Evolutionary conservation across 2,113 vertebrate species (phyloP), one percentile per base, ranked within the genome.

Genomic region (Morone chrysops): DNA sequence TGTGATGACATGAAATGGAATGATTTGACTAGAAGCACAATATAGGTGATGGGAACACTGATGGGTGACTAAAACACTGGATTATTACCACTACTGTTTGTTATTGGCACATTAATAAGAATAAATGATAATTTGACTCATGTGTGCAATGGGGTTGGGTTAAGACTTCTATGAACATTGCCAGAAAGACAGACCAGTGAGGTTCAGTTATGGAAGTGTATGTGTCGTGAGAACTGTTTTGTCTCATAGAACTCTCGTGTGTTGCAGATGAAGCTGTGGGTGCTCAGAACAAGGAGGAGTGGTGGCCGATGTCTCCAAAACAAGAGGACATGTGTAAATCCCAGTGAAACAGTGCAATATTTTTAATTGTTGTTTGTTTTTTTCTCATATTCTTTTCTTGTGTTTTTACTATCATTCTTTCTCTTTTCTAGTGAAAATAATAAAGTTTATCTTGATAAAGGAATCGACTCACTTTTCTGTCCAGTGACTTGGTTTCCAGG

Each of bases 321-420:
- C 54, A 87, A 13, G 85, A 90, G 0, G 85, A 93, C 0, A 87
- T 90, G 68, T 94, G 92, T 43, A 92, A 86, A 63, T 69, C 72
- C 0, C 93, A 94, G 50, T 94, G 61, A 89, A 20, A 4, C 1
- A 0, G 8, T 76, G 66, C 50, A 78, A 59, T 67, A 66, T 8
- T 57, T 75, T 74, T 5, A 54, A 38, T 41, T 43, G 6, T 61
- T 2, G 31, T 70, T 60, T 70, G 8, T 53, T 48, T 63, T 75
- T 45, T 36, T 3, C 31, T 31, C 31, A 31, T 0, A 59, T 1
- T 48, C 6, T 68, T 14, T 63, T 5, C 4, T 2, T 0, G 9
- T 47, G 31, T 36, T 18, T 12, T n/a, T 10, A 14, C 18, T 22
- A 2, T 62, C 31, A 31, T 31, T 31, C 31, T 31, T 31, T 31